phyloP scores from a whole-genome alignment of 2,888 invertebrate genomes.

The Ashinkailepas kermadecensis region DNA sequence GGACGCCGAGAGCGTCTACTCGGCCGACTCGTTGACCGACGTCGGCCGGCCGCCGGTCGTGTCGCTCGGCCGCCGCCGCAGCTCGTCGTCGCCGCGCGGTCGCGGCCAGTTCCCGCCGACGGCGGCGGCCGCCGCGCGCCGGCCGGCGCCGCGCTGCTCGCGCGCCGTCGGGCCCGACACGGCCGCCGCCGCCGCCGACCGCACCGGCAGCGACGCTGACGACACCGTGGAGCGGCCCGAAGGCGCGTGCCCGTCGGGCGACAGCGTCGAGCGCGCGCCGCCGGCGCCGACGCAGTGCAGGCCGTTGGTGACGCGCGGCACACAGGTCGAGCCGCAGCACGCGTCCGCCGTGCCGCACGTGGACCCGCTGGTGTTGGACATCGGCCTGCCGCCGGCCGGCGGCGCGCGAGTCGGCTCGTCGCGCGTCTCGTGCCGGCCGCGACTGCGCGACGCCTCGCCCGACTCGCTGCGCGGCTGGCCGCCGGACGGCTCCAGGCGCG shows the following conservation, averaged over 20 bases:
- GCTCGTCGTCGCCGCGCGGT: neutral
- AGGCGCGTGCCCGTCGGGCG: neutral
- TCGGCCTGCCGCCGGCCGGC: neutral
- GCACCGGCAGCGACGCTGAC: neutral
- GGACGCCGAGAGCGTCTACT: neutral
- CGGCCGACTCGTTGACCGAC: neutral
- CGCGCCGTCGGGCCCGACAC: neutral
- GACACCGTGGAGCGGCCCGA: neutral
- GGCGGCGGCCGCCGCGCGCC: neutral
- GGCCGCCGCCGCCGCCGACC: neutral
- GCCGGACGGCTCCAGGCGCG: neutral
- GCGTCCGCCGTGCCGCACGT: neutral
- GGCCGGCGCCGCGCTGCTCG: neutral
- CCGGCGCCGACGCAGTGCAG: neutral
- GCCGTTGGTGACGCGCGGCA: conserved; percentile 7
- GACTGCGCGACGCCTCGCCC: neutral
- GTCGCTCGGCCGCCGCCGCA: neutral
- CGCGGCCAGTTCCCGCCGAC: neutral
- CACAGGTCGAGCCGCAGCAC: neutral
- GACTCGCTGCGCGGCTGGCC: neutral
- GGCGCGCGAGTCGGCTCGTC: neutral
- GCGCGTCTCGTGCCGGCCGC: neutral
- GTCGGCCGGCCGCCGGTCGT: neutral
- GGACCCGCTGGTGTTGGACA: conserved; percentile 13
- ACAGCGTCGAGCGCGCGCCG: neutral